A percentile compares a stretch with the other conserved stretches of the same genome.
phyloP scores from a whole-genome alignment of 2,888 invertebrate genomes.

The Synanthedon formicaeformis region DNA sequence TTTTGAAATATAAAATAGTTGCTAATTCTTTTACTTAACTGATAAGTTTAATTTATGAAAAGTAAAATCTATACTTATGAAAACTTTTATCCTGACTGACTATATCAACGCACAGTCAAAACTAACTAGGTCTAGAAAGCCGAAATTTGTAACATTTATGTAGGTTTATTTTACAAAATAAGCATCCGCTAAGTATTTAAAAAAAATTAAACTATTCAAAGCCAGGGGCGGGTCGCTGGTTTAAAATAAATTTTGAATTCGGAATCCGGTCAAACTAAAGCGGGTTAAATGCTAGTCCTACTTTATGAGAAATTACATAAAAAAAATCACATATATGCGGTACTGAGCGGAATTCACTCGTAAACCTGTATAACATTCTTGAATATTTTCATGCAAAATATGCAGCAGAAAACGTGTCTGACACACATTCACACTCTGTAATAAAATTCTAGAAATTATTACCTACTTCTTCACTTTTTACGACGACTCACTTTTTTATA shows the following conservation, averaged over 20 bases:
- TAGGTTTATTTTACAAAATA: no score
- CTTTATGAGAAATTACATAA: constrained; percentile 27
- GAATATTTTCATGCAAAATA: constrained; percentile 12
- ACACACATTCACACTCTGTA: constrained; percentile 9
- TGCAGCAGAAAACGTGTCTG: constrained; percentile 10
- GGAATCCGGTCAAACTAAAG: constrained; percentile 27
- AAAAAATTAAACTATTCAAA: no score
- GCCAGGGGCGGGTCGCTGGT: no score
- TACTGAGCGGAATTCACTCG: constrained; percentile 25
- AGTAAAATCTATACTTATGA: background rate
- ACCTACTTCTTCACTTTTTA: background rate
- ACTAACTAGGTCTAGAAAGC: no score
- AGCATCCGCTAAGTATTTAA: no score
- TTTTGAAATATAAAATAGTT: no score
- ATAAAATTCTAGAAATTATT: background rate
- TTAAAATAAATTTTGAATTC: constrained; percentile 3
- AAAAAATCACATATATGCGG: constrained; percentile 15
- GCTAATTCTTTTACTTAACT: no score
- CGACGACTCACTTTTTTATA: no score
- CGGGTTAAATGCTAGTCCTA: constrained; percentile 33
- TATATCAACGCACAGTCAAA: no score
- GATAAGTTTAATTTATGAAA: background rate
- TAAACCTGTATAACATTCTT: constrained; percentile 32
- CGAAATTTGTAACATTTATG: no score
- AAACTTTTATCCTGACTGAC: no score